Evolutionary conservation across 2,113 vertebrate species (phyloP), one percentile per base, ranked within the genome.

Genomic region (Tupaia chinensis): DNA sequence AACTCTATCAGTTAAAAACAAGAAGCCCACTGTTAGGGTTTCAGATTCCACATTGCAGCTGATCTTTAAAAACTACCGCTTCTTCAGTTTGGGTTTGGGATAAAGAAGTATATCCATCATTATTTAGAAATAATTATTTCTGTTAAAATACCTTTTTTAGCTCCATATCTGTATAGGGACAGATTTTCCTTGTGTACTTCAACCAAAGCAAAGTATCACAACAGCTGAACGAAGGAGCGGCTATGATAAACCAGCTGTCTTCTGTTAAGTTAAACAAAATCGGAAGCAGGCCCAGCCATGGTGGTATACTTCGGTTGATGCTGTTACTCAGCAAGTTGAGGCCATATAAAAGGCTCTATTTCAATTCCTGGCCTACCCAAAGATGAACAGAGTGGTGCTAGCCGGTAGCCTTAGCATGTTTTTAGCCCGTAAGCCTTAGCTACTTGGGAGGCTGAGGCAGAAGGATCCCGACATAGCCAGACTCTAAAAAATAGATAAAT

Each of bases 111-210:
- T 80, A 83, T 20, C 58, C 65, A 61, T 60, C 73, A 78, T 92
- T 95, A 80, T 77, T 80, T 90, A 77, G 81, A 84, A 97, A 81
- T 61, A 15, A 44, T 44, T 44, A 44, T 44, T 44, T 44, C 68
- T 80, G 20, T 70, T 76, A 82, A 79, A 93, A 97, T 74, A 54
- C 74, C 63, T 89, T 91, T 89, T 83, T 74, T 76, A 94, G 77
- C 44, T 83, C 72, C 34, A 4, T 34, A 72, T 61, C 63, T 87
- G 10, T 20, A 79, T 27, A 32, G 60, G 34, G 58, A 54, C 53
- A 85, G 65, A 73, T 92, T 93, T 84, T 93, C 80, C 83, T 82
- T 79, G 81, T 20, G 20, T 86, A 25, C n/a, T 76, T 86, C 32
- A 66, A 79, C 27, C 53, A 89, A 93, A 93, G 63, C 79, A 83